phyloP scores from a whole-genome alignment of 2,888 invertebrate species.

The Chrysotoxum bicinctum region DNA sequence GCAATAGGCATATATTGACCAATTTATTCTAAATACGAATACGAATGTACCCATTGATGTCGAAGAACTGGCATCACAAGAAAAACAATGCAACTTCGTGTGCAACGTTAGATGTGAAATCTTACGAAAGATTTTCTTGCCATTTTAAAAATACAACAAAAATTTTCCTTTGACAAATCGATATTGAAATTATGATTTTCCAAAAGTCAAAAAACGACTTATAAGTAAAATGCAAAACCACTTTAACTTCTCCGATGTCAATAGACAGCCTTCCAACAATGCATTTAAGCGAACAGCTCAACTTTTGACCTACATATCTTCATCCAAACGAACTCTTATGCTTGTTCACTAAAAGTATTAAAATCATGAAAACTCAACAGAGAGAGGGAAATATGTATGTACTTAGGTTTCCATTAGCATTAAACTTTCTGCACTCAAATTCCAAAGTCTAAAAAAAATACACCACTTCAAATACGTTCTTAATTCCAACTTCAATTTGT shows the following conservation, averaged over 20 bases:
- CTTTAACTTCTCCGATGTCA: neutral
- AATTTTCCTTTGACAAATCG: too few relatives aligned
- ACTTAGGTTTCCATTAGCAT: conserved; percentile 10
- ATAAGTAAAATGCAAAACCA: neutral
- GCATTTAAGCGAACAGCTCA: neutral
- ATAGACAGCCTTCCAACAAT: neutral
- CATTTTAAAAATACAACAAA: too few relatives aligned
- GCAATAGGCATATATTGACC: too few relatives aligned
- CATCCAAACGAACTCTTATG: neutral
- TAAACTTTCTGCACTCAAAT: neutral
- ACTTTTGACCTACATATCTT: neutral
- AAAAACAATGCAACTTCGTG: too few relatives aligned
- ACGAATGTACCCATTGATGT: too few relatives aligned
- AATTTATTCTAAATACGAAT: too few relatives aligned
- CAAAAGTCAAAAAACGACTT: neutral
- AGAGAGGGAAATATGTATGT: neutral
- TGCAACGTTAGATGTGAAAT: too few relatives aligned
- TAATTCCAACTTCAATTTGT: neutral
- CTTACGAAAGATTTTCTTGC: too few relatives aligned
- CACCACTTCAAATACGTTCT: neutral
- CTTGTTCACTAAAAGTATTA: neutral
- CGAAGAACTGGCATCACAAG: too few relatives aligned
- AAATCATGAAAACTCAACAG: neutral
- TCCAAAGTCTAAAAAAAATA: neutral
- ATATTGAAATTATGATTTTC: too few relatives aligned